phyloP scores from a whole-genome alignment of 2,888 invertebrate species.

The Mythimna ferrago region DNA sequence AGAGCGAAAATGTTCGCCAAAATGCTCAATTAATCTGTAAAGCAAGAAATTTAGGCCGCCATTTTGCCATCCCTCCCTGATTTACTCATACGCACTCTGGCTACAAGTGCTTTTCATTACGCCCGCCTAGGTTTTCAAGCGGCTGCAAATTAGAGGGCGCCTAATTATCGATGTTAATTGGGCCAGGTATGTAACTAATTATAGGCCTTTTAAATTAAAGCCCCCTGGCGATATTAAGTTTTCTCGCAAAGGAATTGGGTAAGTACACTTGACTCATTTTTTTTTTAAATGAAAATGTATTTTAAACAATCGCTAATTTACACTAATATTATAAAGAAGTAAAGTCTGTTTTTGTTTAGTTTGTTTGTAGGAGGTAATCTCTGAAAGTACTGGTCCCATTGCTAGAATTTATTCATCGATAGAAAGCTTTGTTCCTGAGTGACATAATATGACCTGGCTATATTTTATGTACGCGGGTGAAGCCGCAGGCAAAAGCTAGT shows the following conservation, averaged over 20 bases:
- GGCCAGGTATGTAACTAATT: slow-evolving; percentile 20
- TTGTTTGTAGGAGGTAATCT: no score
- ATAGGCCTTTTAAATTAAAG: not conserved
- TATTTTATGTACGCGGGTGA: no score
- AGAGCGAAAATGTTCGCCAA: not conserved
- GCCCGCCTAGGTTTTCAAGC: slow-evolving; percentile 34
- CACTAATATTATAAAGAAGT: no score
- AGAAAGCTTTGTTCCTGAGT: no score
- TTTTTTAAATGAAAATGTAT: no score
- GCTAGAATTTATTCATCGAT: no score
- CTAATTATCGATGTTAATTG: slow-evolving; percentile 44
- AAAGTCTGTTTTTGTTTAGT: no score
- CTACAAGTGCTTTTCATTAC: slow-evolving; percentile 37
- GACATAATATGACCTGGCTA: no score
- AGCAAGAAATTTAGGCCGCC: slow-evolving; percentile 23
- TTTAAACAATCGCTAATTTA: no score
- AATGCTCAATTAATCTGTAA: slow-evolving; percentile 5
- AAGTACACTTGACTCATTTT: no score
- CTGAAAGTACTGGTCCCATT: no score
- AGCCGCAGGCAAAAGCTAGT: no score
- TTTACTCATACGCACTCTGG: slow-evolving; percentile 36
- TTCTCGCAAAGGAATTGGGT: not conserved
- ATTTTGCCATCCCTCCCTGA: slow-evolving; percentile 25
- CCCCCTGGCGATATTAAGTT: not conserved
- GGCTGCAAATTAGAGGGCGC: slow-evolving; percentile 36